phyloP scores from a whole-genome alignment of 1,140 invertebrate species.

The Drosophila repleta region DNA sequence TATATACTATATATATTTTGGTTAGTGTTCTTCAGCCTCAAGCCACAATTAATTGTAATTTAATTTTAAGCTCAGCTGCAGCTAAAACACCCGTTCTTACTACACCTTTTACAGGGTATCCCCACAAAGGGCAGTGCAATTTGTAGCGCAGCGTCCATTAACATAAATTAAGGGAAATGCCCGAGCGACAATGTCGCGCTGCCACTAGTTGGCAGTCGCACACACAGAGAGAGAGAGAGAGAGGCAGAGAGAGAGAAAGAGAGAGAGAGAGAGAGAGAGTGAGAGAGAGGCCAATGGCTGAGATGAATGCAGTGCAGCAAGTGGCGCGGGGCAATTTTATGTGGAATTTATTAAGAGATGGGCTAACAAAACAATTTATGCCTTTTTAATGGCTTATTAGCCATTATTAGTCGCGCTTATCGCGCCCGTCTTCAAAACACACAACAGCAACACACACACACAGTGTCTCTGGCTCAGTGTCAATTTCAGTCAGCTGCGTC shows the following conservation, averaged over 20 bases:
- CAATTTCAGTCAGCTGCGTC: conserved; percentile 47
- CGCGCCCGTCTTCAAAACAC: conserved; percentile 56
- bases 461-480: conserved; percentile 21
- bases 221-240: not conserved
- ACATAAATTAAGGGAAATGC: conserved; percentile 74
- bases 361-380: conserved; percentile 82
- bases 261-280: not conserved
- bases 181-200: conserved; percentile 34
- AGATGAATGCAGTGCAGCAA: conserved; percentile 53
- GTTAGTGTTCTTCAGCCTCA: too few relatives aligned
- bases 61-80: not conserved
- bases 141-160: conserved; percentile 74
- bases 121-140: conserved; percentile 73
- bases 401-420: conserved; percentile 82
- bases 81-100: not conserved
- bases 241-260: not conserved
- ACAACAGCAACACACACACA: conserved; percentile 20
- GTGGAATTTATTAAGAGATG: conserved; percentile 77
- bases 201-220: conserved; percentile 12
- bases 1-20: too few relatives aligned
- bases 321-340: conserved; percentile 59
- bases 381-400: conserved; percentile 82
- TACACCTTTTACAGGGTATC: conserved; percentile 21
- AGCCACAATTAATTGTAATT: too few relatives aligned
- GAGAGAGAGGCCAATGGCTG: not conserved